A percentile compares a stretch with the other conserved stretches of the same genome.
Conservation (phyloP, 2,797 vertebrate genomes). For the Schizopygopsis pylzovi region DNA sequence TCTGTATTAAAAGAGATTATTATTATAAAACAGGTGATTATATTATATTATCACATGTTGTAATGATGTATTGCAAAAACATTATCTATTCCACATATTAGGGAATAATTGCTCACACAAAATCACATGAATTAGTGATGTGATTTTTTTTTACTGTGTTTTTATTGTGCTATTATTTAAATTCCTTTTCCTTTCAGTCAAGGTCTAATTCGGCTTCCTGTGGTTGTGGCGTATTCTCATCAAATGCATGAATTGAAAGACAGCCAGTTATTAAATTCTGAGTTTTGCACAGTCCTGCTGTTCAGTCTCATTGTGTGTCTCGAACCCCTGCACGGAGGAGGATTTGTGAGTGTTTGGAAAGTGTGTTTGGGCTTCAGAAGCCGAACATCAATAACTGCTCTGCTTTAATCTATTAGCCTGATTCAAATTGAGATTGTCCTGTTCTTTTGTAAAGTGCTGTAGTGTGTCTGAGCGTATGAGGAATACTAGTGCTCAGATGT, state of each 20-base stretch:
- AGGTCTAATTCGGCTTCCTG: background rate
- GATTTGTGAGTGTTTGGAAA: slow-evolving; percentile 50
- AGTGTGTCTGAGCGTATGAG: slow-evolving; percentile 7
- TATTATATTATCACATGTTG: background rate
- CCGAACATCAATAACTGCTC: slow-evolving; percentile 16
- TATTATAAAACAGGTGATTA: background rate
- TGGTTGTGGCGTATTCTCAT: background rate
- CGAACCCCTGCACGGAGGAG: background rate
- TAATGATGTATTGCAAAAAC: background rate
- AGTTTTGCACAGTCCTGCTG: slow-evolving; percentile 1
- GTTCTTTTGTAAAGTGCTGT: slow-evolving; percentile 33
- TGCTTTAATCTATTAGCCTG: slow-evolving; percentile 22
- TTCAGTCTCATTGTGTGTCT: background rate
- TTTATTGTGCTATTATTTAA: background rate
- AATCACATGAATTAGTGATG: background rate
- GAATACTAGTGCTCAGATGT: slow-evolving; percentile 13
- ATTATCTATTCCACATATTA: background rate
- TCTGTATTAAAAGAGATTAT: no score
- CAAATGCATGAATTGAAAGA: background rate
- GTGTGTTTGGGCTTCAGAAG: slow-evolving; percentile 14
- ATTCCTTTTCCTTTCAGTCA: background rate
- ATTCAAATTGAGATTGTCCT: slow-evolving; percentile 27
- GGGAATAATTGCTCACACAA: background rate
- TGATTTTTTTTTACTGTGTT: background rate
- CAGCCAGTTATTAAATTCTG: background rate